Conservation (phyloP, 2,888 invertebrate genomes). For the Drosophila diplacantha region DNA sequence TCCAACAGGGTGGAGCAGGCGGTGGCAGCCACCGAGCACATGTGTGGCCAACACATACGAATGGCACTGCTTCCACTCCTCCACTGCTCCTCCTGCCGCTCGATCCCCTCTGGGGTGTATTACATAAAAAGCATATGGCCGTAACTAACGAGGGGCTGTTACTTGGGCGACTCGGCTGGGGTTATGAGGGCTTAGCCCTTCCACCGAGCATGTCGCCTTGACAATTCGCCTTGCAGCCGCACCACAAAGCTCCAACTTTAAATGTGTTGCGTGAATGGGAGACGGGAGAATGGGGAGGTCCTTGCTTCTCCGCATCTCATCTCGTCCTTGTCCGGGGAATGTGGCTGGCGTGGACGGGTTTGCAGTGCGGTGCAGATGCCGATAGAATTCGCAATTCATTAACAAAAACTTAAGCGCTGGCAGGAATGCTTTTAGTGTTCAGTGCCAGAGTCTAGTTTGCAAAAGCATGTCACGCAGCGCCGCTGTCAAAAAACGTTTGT, state of each 20-base stretch:
- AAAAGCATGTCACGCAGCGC: constrained; percentile 9
- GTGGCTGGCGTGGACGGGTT: not conserved
- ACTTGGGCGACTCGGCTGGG: constrained; percentile 48
- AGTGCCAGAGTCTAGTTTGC: constrained; percentile 7
- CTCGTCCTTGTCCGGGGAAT: constrained; percentile 3
- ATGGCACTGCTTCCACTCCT: constrained; percentile 10
- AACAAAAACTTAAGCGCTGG: constrained; percentile 29
- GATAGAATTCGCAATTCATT: constrained; percentile 36
- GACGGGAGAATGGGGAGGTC: constrained; percentile 13
- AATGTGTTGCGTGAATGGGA: constrained; percentile 32
- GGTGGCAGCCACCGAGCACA: constrained; percentile 34
- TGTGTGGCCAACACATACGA: constrained; percentile 40
- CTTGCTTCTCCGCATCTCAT: not conserved
- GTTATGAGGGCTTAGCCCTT: constrained; percentile 43
- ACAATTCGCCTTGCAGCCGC: constrained; percentile 50
- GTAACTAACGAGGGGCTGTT: constrained; percentile 69
- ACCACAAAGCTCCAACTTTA: constrained; percentile 34
- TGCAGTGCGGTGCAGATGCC: constrained; percentile 15
- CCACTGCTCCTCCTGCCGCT: not conserved
- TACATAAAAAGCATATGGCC: constrained; percentile 69
- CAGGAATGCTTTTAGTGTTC: constrained; percentile 12
- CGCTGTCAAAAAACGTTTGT: constrained; percentile 20
- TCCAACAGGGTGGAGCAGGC: constrained; percentile 35
- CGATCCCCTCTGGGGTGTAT: constrained; percentile 25
- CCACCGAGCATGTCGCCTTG: constrained; percentile 50